Conservation (phyloP, 35 echinoderm and acorn worm genomes). For the Strongylocentrotus purpuratus region DNA sequence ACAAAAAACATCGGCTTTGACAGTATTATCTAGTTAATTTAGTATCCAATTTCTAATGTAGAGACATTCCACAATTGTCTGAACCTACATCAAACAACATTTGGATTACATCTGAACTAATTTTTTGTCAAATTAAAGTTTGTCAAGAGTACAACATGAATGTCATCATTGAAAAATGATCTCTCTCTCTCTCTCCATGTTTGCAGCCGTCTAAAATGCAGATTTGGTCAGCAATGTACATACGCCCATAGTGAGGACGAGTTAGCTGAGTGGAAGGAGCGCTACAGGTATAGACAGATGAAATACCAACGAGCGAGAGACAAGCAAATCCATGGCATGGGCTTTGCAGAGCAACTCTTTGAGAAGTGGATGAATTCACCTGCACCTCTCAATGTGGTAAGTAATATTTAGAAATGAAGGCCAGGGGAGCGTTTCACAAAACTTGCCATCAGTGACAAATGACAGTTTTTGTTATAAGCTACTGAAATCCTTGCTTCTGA, state of each 20-base stretch:
- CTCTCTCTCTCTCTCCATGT: neutral
- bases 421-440: no score
- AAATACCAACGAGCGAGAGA: constrained; percentile 92
- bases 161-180: neutral
- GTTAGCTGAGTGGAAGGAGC: constrained; percentile 93
- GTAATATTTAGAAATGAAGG: neutral
- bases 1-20: no score
- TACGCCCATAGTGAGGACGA: constrained; percentile 96
- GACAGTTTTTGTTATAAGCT: no score
- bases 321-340: constrained; percentile 93
- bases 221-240: constrained; percentile 92
- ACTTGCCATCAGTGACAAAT: no score
- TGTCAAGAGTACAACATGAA: neutral
- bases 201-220: constrained; percentile 77
- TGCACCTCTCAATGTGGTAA: constrained; percentile 86
- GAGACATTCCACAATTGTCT: neutral
- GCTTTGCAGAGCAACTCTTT: constrained; percentile 86
- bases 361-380: constrained; percentile 86
- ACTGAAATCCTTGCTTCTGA: no score
- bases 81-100: no score
- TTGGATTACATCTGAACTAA: neutral
- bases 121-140: neutral
- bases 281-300: constrained; percentile 95
- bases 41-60: neutral
- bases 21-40: neutral